Base-by-base conservation (phyloP, 2,113 vertebrate genomes). In the Ifrita kowaldi region DNA sequence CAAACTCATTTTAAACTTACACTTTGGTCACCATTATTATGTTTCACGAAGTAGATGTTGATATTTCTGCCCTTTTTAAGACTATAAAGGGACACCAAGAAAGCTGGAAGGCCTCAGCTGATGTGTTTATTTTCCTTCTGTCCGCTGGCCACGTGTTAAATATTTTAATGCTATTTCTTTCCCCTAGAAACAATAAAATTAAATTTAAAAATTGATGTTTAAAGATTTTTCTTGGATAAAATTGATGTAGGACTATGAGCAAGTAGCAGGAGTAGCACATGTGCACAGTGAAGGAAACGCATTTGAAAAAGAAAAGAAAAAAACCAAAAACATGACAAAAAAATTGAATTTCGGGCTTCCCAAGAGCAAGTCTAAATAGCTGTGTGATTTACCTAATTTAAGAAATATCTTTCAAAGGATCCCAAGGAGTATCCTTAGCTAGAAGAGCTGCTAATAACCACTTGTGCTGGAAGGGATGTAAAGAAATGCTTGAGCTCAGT, bases 1-100 rank as follows among this genome's bases (percentile, higher is more conserved):
- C 47, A 97, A 91, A 84, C 78, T 94, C 62, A 56, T 97, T 97
- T 96, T 95, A 84, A 97, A 96, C 87, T 95, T 91, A 63, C 65
- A 47, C 15, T 82, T 49, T 75, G 11, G 19, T 26, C 88, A 75
- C 68, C 70, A 15, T 89, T 93, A 70, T 83, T 95, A 32, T 37
- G 37, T 62, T 33, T 50, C 26, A 16, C 63, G 37, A 23, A 74
- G 26, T 39, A 35, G 56, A 84, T 87, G 20, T 71, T 89, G 44
- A 33, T 69, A 33, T 57, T 82, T 93, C n/a, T 74, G 22, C 17
- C 69, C 64, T 75, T 89, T 89, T 86, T 83, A 11, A 42, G 28
- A 30, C 6, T 27, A 14, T 53, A 82, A 81, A 91, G 39, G 27
- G 57, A 11, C 24, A 57, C 11, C 9, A 65, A 35, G 39, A 70